Evolutionary conservation across 1,140 invertebrate species (phyloP).

Genomic region (Formica exsecta): DNA sequence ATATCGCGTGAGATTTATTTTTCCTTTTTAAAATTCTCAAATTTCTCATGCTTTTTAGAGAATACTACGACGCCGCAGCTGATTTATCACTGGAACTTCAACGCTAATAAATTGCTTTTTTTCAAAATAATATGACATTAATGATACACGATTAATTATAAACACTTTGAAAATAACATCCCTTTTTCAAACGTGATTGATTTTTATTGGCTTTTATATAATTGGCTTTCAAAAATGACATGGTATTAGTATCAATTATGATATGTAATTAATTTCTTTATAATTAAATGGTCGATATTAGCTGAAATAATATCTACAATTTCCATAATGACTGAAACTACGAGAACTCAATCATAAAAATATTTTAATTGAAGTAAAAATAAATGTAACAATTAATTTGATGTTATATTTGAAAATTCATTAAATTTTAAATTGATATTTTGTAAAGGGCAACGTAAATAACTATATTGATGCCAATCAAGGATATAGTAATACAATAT

Average conservation of each 20-base stretch:
- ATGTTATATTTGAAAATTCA: neutral
- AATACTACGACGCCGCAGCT: neutral
- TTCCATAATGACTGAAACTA: neutral
- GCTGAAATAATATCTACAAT: neutral
- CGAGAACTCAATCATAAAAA: neutral
- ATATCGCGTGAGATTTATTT: neutral
- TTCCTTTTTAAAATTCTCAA: neutral
- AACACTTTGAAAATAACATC: neutral
- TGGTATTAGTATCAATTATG: constrained; percentile 20
- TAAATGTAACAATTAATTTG: constrained; percentile 30
- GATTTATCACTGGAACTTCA: constrained; percentile 20
- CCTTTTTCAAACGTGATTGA: constrained; percentile 9
- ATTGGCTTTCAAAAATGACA: neutral
- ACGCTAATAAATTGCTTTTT: constrained; percentile 21
- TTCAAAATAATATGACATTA: constrained; percentile 5
- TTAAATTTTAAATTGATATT: constrained; percentile 13
- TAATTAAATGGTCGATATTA: constrained; percentile 27
- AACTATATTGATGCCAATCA: neutral
- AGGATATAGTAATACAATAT: neutral
- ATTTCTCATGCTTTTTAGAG: neutral
- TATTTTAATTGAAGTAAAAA: neutral
- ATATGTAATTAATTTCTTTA: constrained; percentile 27
- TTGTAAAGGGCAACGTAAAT: neutral
- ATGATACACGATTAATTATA: constrained; percentile 32
- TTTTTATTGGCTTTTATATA: constrained; percentile 22